A percentile compares a stretch with the other conserved stretches of the same genome.
Conservation (phyloP, 2,797 vertebrate species). For the Apogon hyalosoma region DNA sequence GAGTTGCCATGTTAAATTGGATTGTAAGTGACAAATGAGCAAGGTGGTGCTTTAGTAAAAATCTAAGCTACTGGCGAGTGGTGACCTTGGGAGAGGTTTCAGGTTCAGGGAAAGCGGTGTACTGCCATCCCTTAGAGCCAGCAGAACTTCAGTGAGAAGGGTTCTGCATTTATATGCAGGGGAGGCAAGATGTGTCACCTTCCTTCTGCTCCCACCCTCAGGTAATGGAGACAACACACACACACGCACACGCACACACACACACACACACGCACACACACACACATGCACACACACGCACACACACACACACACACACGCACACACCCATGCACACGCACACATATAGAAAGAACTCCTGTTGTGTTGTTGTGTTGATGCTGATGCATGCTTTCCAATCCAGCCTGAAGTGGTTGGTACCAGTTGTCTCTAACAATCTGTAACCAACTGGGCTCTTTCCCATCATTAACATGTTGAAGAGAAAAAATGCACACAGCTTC, state of each 20-base stretch:
- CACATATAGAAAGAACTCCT: constrained; percentile 14
- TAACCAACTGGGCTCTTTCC: constrained; percentile 45
- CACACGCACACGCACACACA: constrained; percentile 30
- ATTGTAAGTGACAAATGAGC: constrained; percentile 54
- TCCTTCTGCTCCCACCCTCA: constrained; percentile 58
- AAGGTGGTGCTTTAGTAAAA: constrained; percentile 37
- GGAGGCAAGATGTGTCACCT: constrained; percentile 65
- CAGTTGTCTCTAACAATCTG: constrained; percentile 63
- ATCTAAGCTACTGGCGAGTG: constrained; percentile 48
- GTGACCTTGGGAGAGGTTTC: constrained; percentile 70
- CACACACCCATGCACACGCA: constrained; percentile 8
- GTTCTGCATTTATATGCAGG: constrained; percentile 72
- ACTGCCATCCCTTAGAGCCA: constrained; percentile 52
- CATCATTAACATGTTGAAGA: constrained; percentile 32
- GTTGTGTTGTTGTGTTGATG: constrained; percentile 35
- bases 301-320: constrained; percentile 19
- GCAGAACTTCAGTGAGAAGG: constrained; percentile 38
- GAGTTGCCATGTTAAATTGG: constrained; percentile 76
- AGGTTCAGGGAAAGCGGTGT: constrained; percentile 44
- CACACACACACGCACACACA: constrained; percentile 17
- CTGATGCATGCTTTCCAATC: constrained; percentile 59
- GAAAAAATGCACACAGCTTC: constrained; percentile 25
- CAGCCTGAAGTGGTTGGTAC: constrained; percentile 52
- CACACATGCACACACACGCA: constrained; percentile 13
- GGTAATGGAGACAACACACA: constrained; percentile 49